These are phyloP conservation scores for Metopolophium dirhodum DNA, from an alignment of 1,140 invertebrate species.

Conservation along the genomic window DNA sequence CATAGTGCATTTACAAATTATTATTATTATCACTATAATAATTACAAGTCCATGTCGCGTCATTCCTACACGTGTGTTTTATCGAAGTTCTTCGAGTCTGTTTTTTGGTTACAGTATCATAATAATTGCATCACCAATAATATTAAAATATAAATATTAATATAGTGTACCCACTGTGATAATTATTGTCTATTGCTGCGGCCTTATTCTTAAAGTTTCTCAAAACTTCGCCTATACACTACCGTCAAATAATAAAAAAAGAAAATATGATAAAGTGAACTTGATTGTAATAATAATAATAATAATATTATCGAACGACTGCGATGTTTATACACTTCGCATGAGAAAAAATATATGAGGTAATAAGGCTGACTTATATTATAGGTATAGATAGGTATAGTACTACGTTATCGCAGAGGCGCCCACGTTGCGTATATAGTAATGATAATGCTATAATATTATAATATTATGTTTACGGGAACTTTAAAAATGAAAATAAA, in stretches of 20 bases:
- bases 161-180: background rate
- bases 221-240: background rate
- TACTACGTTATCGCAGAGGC: background rate
- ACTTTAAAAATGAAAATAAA: background rate
- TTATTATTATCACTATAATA: too few relatives aligned
- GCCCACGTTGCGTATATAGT: background rate
- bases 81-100: background rate
- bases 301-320: background rate
- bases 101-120: background rate
- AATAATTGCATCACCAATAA: background rate
- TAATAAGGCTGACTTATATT: background rate
- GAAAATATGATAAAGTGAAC: background rate
- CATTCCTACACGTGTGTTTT: background rate
- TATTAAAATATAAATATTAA: background rate
- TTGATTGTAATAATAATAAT: background rate
- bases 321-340: background rate
- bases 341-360: background rate
- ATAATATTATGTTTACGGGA: background rate
- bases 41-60: too few relatives aligned
- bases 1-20: background rate
- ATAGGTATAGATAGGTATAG: background rate
- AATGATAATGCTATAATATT: background rate
- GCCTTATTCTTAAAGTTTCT: background rate
- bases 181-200: background rate
- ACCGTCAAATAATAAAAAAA: background rate